These are phyloP conservation scores for Eurois occulta DNA, from an alignment of 2,888 invertebrate species.

Conservation along the genomic window DNA sequence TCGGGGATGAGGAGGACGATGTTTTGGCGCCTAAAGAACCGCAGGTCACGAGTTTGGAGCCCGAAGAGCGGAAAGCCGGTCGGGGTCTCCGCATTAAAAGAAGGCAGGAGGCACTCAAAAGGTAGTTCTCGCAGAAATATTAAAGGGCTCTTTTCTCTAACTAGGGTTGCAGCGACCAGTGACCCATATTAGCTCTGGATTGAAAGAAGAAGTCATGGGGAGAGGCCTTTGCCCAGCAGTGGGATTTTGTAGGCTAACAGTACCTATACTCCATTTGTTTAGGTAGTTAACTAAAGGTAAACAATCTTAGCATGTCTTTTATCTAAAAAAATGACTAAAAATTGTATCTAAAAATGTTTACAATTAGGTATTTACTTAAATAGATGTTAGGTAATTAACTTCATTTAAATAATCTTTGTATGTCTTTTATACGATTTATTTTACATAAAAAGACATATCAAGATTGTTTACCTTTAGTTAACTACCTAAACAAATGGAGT, in stretches of 20 bases:
- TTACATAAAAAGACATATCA: too few species aligned
- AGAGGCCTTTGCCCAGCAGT: background rate
- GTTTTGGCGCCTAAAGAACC: slow-evolving; percentile 89
- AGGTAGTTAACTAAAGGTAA: too few species aligned
- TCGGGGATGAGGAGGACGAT: slow-evolving; percentile 84
- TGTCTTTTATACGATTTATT: too few species aligned
- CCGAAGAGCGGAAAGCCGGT: slow-evolving; percentile 93
- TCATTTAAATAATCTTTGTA: too few species aligned
- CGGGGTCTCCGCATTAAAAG: slow-evolving; percentile 92
- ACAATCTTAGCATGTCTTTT: too few species aligned
- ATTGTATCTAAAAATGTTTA: too few species aligned
- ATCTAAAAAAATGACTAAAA: too few species aligned
- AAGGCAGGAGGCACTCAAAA: slow-evolving; percentile 91
- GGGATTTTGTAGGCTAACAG: background rate
- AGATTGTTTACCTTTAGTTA: too few species aligned
- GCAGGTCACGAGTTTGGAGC: slow-evolving; percentile 91
- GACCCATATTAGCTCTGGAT: background rate
- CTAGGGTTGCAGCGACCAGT: background rate
- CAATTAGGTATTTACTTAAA: too few species aligned
- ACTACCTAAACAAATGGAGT: too few species aligned
- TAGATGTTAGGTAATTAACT: too few species aligned
- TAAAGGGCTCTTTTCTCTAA: background rate
- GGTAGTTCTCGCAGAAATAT: slow-evolving; percentile 73
- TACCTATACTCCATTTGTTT: too few species aligned
- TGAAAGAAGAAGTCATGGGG: background rate